phyloP scores from a whole-genome alignment of 2,113 vertebrate species.

The Ciconia boyciana region DNA sequence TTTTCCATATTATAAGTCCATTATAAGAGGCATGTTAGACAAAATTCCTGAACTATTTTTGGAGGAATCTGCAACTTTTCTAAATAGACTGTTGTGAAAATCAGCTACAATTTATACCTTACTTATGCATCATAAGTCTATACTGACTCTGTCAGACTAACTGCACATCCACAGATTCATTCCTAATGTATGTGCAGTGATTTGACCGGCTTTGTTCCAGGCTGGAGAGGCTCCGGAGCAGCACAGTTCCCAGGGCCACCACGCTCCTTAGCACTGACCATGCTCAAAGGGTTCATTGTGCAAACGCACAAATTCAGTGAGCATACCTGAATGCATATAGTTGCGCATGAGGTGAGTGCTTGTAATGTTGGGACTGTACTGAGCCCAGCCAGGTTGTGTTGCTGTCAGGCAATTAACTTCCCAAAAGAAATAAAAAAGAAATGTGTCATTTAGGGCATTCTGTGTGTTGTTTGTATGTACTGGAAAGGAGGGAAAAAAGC shows the following conservation, averaged over 20 bases:
- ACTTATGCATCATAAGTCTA: neutral
- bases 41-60: neutral
- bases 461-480: neutral
- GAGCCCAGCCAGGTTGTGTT: neutral
- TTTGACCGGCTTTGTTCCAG: neutral
- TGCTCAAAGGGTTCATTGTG: neutral
- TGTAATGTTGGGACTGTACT: accelerated
- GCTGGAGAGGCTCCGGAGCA: neutral
- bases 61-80: neutral
- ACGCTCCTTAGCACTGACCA: neutral
- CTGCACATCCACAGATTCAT: neutral
- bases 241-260: neutral
- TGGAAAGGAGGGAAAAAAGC: constrained; percentile 8
- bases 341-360: neutral
- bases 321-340: neutral
- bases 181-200: neutral
- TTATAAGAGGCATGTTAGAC: neutral
- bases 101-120: neutral
- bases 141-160: neutral
- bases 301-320: neutral
- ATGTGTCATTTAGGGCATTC: neutral
- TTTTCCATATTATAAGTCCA: neutral
- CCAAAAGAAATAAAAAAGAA: neutral
- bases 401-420: neutral
- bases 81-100: neutral